Evolutionary conservation across 2,113 vertebrate species (phyloP).

Genomic region (Nanger granti): DNA sequence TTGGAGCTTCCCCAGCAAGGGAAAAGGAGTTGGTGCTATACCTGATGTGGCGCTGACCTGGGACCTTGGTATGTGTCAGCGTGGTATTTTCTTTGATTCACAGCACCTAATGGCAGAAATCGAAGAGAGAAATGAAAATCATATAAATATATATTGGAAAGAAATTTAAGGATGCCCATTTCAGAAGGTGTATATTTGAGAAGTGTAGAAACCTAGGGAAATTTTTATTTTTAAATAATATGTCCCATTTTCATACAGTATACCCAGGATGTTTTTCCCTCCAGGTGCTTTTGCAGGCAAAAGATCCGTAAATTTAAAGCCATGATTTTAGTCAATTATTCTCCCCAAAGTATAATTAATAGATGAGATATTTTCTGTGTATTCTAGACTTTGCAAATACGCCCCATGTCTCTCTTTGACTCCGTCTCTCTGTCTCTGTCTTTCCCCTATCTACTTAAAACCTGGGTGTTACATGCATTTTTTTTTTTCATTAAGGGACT

Average conservation of each 20-base stretch:
- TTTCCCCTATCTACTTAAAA: neutral
- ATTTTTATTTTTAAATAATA: neutral
- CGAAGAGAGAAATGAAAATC: neutral
- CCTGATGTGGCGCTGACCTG: neutral
- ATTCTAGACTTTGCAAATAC: neutral
- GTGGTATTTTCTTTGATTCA: neutral
- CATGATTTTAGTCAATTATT: neutral
- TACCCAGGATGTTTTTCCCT: neutral
- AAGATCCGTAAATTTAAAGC: neutral
- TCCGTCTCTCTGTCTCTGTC: too few relatives aligned
- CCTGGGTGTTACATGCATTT: neutral
- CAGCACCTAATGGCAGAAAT: neutral
- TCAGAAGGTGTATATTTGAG: neutral
- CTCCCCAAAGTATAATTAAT: neutral
- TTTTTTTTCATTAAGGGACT: neutral
- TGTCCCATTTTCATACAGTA: slow-evolving; percentile 1
- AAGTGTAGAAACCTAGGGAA: neutral
- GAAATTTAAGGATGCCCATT: neutral
- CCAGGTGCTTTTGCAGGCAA: neutral
- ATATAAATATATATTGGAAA: neutral
- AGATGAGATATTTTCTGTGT: neutral
- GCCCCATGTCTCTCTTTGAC: neutral
- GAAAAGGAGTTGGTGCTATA: neutral
- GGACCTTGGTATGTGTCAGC: neutral
- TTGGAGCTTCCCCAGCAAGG: neutral